A percentile compares a stretch with the other conserved stretches of the same genome.
Conservation (phyloP, 2,113 vertebrate genomes). For the Perca flavescens region DNA sequence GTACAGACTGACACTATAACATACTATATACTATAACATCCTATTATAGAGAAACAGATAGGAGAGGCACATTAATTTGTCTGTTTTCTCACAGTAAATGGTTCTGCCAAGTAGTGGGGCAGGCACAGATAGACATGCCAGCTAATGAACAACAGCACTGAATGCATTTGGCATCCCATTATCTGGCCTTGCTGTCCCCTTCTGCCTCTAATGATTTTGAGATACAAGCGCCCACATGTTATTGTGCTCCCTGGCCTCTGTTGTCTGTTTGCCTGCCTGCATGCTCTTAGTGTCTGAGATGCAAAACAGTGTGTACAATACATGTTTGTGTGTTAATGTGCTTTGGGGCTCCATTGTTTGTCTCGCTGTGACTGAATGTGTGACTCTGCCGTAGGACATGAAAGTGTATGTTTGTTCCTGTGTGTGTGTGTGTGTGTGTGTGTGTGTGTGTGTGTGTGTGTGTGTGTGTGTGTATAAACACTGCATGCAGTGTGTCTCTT, state of each 20-base stretch:
- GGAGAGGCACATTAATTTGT: constrained; percentile 28
- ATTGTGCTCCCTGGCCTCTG: constrained; percentile 46
- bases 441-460: constrained; percentile 1
- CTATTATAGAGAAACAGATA: constrained; percentile 18
- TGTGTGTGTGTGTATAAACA: constrained; percentile 12
- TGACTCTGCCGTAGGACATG: background rate
- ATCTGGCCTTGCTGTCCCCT: constrained; percentile 59
- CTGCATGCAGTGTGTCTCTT: constrained; percentile 7
- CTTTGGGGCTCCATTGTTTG: background rate
- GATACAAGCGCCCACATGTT: constrained; percentile 48
- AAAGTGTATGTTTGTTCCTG: background rate
- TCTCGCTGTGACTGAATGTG: constrained; percentile 5
- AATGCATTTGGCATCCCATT: constrained; percentile 67
- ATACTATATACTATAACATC: too few species aligned
- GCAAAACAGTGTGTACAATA: constrained; percentile 6
- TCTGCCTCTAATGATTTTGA: constrained; percentile 68
- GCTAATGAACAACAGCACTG: constrained; percentile 70
- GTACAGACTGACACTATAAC: background rate
- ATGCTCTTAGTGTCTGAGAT: constrained; percentile 21
- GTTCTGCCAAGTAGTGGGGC: constrained; percentile 49
- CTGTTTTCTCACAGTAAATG: constrained; percentile 53
- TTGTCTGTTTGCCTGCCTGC: constrained; percentile 40
- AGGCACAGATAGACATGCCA: constrained; percentile 38
- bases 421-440: background rate
- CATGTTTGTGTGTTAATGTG: constrained; percentile 32